Base-by-base conservation (phyloP, 2,797 vertebrate genomes). In the Streptopelia turtur region DNA sequence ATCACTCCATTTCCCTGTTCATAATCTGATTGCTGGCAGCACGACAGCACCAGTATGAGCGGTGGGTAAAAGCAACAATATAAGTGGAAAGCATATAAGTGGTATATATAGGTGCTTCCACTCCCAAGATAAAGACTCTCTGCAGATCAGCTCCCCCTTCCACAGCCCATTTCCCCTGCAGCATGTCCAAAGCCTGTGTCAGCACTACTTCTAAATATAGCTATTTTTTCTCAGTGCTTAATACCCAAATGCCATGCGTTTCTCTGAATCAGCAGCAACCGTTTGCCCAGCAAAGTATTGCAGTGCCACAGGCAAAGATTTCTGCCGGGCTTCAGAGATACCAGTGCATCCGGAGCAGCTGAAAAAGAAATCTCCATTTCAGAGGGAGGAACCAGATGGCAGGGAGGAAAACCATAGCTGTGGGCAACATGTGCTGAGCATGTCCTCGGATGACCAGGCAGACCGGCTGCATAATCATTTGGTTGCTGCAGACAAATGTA, bases 261-360 rank as follows among this genome's bases (percentile, higher is more conserved):
- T 65, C 56, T 60, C 64, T 39, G 52, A 79, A 22, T 17, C 52
- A 79, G 47, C 41, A 59, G 25, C 28, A 45, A 24, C 13, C 31
- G 10, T 63, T 52, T 91, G n/a, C 25, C 16, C 53, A 39, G 61
- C 6, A 53, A 90, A 75, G 18, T 45, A 74, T 6, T 60, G 16
- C 41, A 61, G 23, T 37, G 37, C 16, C 43, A 3, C 5, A 4
- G 49, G 55, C 23, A 69, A 77, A 70, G 59, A 69, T 56, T 90
- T 60, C 49, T 77, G 28, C 35, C 82, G 82, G 71, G 28, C 1
- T 0, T 27, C 0, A 0, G 63, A 61, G 49, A 57, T 6, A 6
- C 8, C 31, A 10, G 4, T 50, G 23, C 20, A 35, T 45, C 20
- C 1, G 1, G 56, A 89, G 69, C 27, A 49, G 35, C 18, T 69